Evolutionary conservation across 2,888 invertebrate genomes (phyloP), one percentile per base, ranked within the genome.

Genomic region (Syritta pipiens): DNA sequence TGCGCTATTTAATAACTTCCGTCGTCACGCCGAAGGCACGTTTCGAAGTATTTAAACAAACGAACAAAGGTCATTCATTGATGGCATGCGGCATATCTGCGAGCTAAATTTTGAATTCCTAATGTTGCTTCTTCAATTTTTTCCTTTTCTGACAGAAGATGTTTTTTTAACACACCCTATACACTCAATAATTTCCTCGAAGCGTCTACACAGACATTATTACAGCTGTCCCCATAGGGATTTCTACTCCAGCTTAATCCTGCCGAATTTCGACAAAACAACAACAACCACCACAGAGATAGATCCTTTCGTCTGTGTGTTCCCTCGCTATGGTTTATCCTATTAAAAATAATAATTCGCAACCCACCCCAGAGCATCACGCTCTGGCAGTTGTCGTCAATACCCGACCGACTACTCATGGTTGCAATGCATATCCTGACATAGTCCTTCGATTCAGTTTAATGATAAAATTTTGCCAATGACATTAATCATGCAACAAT

Each of bases 401-500:
- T 69, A 40, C 22, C n/a, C 12, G 10, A 12, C 12, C 59, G 32
- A 28, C n/a, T n/a, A n/a, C 53, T 35, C 46, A 62, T 62, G 62
- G 53, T 55, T 51, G 51, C 55, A 53, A 14, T 71, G 46, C 71
- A 62, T 62, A 51, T 62, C 71, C 26, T 42, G 22, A 10, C 14
- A 10, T 67, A 12, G 30, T 35, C 30, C 51, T 57, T 44, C 74
- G 74, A 74, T 79, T 62, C 48, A 51, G 62, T 68, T 74, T 68
- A 67, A 74, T 59, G 74, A 79, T 79, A 79, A 79, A 67, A 74
- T 71, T 74, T 79, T 79, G 74, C 79, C 74, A 79, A 79, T 79
- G 79, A 79, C 79, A 79, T 79, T 79, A 79, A 79, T 79, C 79
- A 79, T 74, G 74, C 49, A 67, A 79, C 74, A 77, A 60, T 60